Evolutionary conservation across 2,113 vertebrate species (phyloP).

Genomic region (Scalopus aquaticus): DNA sequence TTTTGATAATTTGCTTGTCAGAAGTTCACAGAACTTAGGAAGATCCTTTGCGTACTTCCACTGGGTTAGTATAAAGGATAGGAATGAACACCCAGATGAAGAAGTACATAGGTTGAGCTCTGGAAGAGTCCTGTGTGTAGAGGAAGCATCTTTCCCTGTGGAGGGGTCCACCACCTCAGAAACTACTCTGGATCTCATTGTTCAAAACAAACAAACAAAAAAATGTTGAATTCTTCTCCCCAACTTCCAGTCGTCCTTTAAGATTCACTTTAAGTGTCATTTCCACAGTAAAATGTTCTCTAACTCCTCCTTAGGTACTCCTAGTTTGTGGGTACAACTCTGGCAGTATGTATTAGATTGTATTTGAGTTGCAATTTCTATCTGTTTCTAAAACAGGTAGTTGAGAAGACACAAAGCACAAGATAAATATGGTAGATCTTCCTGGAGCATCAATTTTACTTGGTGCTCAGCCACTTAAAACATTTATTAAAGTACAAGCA

Average conservation of each 20-base stretch:
- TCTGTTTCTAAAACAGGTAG: not conserved
- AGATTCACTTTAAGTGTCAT: not conserved
- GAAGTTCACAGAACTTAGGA: not conserved
- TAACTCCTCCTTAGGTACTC: not conserved
- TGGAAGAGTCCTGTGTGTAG: not conserved
- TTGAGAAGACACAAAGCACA: not conserved
- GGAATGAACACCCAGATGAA: not conserved
- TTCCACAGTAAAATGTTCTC: not conserved
- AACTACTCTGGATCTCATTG: not conserved
- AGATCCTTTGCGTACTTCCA: not conserved
- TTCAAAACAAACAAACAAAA: not conserved
- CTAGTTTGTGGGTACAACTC: not conserved
- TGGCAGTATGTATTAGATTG: not conserved
- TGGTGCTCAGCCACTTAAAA: slow-evolving; percentile 23
- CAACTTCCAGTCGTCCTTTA: not conserved
- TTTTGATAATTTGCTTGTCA: not conserved
- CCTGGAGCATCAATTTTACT: not conserved
- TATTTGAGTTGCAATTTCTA: not conserved
- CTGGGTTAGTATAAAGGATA: not conserved
- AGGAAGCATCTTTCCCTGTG: not conserved
- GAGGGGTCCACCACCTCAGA: not conserved
- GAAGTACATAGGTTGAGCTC: not conserved
- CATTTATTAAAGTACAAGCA: slow-evolving; percentile 35
- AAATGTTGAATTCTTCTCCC: no score
- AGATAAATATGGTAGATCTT: not conserved